Conservation (phyloP, 2,888 invertebrate genomes). For the Eulithis testata region DNA sequence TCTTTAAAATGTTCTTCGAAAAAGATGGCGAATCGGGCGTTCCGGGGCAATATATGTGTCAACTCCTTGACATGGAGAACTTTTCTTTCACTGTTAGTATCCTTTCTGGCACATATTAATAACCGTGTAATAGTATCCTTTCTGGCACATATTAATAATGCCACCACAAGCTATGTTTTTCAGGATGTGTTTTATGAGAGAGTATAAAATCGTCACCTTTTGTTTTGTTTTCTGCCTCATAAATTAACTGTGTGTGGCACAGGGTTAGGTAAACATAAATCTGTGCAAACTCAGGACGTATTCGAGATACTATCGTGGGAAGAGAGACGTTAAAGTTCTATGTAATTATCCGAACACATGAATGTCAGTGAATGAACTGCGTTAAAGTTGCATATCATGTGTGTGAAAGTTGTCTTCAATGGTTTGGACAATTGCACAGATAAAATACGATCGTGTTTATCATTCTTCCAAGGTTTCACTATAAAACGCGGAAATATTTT, state of each 20-base stretch:
- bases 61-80: too few relatives aligned
- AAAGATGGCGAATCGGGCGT: too few relatives aligned
- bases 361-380: slow-evolving; percentile 67
- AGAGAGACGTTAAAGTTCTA: slow-evolving; percentile 69
- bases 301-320: slow-evolving; percentile 76
- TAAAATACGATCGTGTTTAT: slow-evolving; percentile 26
- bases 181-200: too few relatives aligned
- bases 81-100: too few relatives aligned
- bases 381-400: slow-evolving; percentile 56
- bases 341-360: slow-evolving; percentile 72
- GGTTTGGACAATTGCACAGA: slow-evolving; percentile 32
- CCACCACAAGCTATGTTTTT: too few relatives aligned
- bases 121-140: too few relatives aligned
- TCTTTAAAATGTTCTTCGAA: too few relatives aligned
- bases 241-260: slow-evolving; percentile 40
- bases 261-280: slow-evolving; percentile 64
- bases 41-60: too few relatives aligned
- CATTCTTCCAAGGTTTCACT: slow-evolving; percentile 13
- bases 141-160: too few relatives aligned
- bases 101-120: too few relatives aligned
- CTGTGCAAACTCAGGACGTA: slow-evolving; percentile 63
- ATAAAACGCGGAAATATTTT: slow-evolving; percentile 36
- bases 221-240: slow-evolving; percentile 36
- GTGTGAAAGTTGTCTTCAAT: slow-evolving; percentile 53
- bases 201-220: too few relatives aligned